phyloP scores from a whole-genome alignment of 2,797 vertebrate species.

The Pitangus sulphuratus region DNA sequence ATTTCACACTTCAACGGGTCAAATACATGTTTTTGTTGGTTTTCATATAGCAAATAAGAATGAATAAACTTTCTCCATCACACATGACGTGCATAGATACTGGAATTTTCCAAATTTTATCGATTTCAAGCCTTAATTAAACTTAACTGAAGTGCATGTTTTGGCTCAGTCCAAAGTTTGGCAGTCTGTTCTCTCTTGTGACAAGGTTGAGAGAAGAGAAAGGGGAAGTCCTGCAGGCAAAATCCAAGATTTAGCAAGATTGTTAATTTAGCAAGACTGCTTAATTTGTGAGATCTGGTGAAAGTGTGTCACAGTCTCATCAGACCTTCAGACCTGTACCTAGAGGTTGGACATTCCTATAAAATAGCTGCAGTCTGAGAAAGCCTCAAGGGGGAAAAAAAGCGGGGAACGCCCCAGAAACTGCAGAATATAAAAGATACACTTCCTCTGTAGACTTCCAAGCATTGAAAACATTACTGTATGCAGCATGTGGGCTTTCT shows the following conservation, averaged over 20 bases:
- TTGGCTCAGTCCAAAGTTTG: background rate
- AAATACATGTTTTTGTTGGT: background rate
- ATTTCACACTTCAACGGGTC: background rate
- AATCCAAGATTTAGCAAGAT: background rate
- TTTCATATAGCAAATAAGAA: background rate
- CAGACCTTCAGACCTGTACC: background rate
- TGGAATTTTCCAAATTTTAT: background rate
- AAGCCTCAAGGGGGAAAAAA: background rate
- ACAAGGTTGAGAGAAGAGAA: background rate
- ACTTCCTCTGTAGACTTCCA: background rate
- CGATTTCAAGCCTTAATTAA: background rate
- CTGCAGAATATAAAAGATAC: background rate
- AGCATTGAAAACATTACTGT: background rate
- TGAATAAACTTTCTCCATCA: background rate
- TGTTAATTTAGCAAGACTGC: too few species aligned
- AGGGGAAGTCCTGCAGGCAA: background rate
- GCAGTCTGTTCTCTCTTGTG: background rate
- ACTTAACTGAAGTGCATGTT: background rate
- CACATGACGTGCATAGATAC: background rate
- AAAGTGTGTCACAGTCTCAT: background rate
- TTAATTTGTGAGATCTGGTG: background rate
- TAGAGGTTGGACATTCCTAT: background rate
- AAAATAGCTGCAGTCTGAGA: background rate
- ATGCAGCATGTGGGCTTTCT: background rate
- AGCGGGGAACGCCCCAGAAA: fast-evolving